Percentiles rank a stretch among this genome's conserved stretches.
These are phyloP conservation scores for Platyscapa corneri DNA, from an alignment of 1,140 invertebrate genomes.

Conservation along the genomic window DNA sequence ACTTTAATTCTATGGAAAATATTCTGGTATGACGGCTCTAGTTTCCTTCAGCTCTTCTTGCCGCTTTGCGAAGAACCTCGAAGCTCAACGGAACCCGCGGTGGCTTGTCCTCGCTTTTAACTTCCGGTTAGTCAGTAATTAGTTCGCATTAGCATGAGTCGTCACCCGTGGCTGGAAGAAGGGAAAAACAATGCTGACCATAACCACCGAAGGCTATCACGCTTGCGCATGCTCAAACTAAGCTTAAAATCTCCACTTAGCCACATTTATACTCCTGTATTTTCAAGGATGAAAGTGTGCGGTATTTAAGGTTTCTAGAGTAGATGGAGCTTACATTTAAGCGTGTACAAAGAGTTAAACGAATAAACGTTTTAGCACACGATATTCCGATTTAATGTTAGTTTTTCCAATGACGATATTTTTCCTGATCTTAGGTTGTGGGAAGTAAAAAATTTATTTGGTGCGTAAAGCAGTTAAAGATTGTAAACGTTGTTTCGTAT, in stretches of 20 bases:
- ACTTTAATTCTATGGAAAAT: constrained; percentile 61
- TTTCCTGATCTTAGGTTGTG: not conserved
- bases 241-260: not conserved
- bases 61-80: not conserved
- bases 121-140: constrained; percentile 68
- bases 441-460: not conserved
- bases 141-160: constrained; percentile 67
- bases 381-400: not conserved
- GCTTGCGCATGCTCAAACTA: not conserved
- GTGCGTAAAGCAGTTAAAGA: too few species aligned
- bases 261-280: not conserved
- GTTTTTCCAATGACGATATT: not conserved
- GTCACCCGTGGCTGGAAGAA: constrained; percentile 1
- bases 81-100: constrained; percentile 50
- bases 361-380: not conserved
- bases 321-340: not conserved
- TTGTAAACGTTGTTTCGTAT: too few species aligned
- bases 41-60: not conserved
- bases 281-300: not conserved
- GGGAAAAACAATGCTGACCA: not conserved
- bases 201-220: not conserved
- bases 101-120: constrained; percentile 70
- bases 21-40: constrained; percentile 52
- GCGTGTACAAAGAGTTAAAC: not conserved
- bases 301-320: not conserved